Evolutionary conservation across 2,113 vertebrate genomes (phyloP).

Genomic region (Alaudala cheleensis): DNA sequence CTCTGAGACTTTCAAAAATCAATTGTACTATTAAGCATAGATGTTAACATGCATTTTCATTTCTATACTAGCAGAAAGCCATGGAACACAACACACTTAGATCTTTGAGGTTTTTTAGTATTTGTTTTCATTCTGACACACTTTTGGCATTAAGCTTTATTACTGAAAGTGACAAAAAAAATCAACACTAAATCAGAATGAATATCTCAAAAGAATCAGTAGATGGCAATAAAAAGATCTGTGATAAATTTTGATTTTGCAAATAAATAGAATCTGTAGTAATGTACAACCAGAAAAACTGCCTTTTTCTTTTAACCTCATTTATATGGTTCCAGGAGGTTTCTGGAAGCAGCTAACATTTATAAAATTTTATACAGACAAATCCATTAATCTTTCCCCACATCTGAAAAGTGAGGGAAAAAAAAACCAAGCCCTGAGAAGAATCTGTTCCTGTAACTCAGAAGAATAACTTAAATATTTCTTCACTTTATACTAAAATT

Average conservation of each 20-base stretch:
- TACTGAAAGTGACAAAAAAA: background rate
- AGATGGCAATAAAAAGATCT: slow-evolving; percentile 48
- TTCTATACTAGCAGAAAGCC: background rate
- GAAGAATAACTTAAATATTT: background rate
- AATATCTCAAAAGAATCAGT: background rate
- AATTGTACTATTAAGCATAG: background rate
- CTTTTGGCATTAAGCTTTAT: background rate
- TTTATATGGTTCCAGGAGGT: background rate
- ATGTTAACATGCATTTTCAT: background rate
- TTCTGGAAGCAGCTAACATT: background rate
- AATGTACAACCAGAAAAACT: background rate
- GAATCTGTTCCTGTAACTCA: background rate
- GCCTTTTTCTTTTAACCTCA: background rate
- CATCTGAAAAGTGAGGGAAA: background rate
- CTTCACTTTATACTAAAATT: background rate
- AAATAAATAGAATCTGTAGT: background rate
- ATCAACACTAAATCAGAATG: background rate
- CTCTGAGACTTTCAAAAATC: background rate
- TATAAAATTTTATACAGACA: background rate
- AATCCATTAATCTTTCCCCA: background rate
- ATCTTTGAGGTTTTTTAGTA: background rate
- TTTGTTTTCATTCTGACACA: background rate
- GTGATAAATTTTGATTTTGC: background rate
- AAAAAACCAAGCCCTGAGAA: background rate
- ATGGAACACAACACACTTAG: background rate